Evolutionary conservation across 2,113 vertebrate species (phyloP).

Genomic region (Hystrix brachyura): DNA sequence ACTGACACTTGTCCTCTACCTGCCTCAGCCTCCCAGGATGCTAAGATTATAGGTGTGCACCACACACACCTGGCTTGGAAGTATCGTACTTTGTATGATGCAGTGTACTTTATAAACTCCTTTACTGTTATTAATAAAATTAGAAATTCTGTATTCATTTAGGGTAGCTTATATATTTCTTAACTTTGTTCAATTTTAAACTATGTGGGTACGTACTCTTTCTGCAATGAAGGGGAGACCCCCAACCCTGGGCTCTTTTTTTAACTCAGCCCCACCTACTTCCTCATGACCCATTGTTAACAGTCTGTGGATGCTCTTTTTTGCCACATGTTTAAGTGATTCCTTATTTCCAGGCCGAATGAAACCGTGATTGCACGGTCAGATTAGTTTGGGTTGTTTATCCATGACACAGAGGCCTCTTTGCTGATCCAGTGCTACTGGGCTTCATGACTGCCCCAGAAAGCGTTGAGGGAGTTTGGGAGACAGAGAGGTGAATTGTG

Average conservation of each 20-base stretch:
- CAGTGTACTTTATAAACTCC: not conserved
- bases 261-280: not conserved
- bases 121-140: not conserved
- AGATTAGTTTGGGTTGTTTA: not conserved
- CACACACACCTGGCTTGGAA: not conserved
- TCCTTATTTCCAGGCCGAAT: not conserved
- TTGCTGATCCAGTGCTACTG: not conserved
- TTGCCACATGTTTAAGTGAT: not conserved
- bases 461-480: not conserved
- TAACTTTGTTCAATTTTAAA: not conserved
- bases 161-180: not conserved
- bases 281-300: not conserved
- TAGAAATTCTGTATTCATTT: not conserved
- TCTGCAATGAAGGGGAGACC: not conserved
- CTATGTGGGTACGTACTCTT: not conserved
- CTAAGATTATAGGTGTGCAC: not conserved
- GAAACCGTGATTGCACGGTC: not conserved
- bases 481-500: not conserved
- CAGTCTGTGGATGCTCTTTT: not conserved
- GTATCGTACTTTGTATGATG: not conserved
- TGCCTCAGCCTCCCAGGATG: not conserved
- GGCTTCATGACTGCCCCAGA: not conserved
- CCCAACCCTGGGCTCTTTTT: not conserved
- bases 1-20: not conserved
- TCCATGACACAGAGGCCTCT: not conserved